Percentiles rank a stretch among this genome's conserved stretches.
phyloP scores from a whole-genome alignment of 37 sponge, comb jelly and placozoan genomes.

The Cliona cf. orientalis region DNA sequence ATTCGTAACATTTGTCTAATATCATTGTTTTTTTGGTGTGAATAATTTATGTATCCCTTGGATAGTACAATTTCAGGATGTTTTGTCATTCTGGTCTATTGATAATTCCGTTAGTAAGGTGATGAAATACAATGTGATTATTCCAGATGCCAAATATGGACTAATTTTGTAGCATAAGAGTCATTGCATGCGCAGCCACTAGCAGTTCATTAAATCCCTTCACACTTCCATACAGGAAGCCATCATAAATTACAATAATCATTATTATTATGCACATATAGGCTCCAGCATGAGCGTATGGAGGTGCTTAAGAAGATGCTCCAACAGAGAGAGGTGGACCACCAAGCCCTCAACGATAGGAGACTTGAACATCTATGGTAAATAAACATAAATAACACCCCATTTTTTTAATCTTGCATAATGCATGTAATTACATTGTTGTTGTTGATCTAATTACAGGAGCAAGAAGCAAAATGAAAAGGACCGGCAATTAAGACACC shows the following conservation, averaged over 20 bases:
- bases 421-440: neutral
- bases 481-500: constrained; percentile 68
- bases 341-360: constrained; percentile 71
- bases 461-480: constrained; percentile 82
- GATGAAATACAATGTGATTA: no score
- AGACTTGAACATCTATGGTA: constrained; percentile 93
- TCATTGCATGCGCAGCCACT: no score
- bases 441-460: constrained; percentile 37
- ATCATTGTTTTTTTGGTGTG: no score
- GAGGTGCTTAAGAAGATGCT: constrained; percentile 77
- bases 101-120: no score
- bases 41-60: no score
- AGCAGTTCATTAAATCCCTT: no score
- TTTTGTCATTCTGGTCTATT: no score
- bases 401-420: neutral
- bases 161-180: no score
- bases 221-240: no score
- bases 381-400: neutral
- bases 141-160: no score
- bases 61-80: no score
- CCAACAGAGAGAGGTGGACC: constrained; percentile 77
- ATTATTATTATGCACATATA: neutral
- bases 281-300: constrained; percentile 77
- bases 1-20: no score
- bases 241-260: neutral